These are phyloP conservation scores for Dendrolimus punctatus DNA, from an alignment of 1,140 invertebrate species.

Conservation along the genomic window DNA sequence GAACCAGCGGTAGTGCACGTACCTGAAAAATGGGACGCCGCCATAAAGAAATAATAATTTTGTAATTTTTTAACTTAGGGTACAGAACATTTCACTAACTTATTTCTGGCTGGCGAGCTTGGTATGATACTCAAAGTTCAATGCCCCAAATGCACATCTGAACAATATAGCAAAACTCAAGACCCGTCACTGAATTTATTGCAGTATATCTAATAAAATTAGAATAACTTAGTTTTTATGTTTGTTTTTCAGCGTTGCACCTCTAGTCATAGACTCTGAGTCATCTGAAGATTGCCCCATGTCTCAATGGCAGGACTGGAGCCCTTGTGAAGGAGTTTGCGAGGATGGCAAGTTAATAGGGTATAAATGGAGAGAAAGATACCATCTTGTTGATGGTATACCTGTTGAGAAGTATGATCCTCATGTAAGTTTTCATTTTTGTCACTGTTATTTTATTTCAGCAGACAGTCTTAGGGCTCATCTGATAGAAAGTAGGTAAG, in stretches of 20 bases:
- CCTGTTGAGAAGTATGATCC: constrained; percentile 54
- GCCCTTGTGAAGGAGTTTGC: constrained; percentile 44
- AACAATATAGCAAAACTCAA: too few species aligned
- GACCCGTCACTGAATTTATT: too few species aligned
- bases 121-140: too few species aligned
- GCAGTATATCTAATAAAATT: too few species aligned
- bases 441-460: background rate
- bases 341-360: constrained; percentile 29
- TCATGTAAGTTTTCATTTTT: constrained; percentile 24
- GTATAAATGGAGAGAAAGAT: constrained; percentile 42
- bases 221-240: background rate
- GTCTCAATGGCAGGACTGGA: constrained; percentile 48
- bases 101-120: too few species aligned
- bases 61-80: too few species aligned
- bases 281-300: constrained; percentile 45
- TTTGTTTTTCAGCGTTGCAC: constrained; percentile 27
- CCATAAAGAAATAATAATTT: too few species aligned
- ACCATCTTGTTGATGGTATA: constrained; percentile 47
- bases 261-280: constrained; percentile 37
- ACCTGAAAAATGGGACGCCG: too few species aligned
- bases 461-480: background rate
- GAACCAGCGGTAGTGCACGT: too few species aligned
- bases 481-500: background rate
- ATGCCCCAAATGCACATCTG: too few species aligned
- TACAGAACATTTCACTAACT: too few species aligned